phyloP scores from a whole-genome alignment of 2,797 vertebrate genomes.

The Paratrypauchen microcephalus region DNA sequence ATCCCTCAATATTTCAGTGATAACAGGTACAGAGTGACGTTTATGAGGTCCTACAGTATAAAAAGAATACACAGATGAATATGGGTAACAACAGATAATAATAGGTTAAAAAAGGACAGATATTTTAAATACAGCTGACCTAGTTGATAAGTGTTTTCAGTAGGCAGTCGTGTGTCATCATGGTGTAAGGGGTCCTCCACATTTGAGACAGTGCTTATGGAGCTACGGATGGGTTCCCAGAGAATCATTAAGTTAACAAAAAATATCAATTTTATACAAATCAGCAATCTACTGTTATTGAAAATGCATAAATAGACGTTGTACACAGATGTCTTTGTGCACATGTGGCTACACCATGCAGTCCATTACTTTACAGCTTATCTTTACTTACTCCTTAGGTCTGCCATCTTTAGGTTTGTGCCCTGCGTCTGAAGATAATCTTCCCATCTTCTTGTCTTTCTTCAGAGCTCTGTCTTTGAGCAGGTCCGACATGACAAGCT shows the following conservation, averaged over 20 bases:
- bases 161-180: slow-evolving; percentile 63
- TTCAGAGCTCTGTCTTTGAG: slow-evolving; percentile 65
- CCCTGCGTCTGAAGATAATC: slow-evolving; percentile 68
- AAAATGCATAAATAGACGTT: neutral
- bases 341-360: neutral
- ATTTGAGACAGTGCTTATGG: slow-evolving; percentile 76
- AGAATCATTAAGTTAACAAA: neutral
- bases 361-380: too few species aligned
- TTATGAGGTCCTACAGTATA: slow-evolving; percentile 74
- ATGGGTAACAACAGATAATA: neutral
- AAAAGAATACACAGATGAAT: slow-evolving; percentile 14
- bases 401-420: slow-evolving; percentile 68
- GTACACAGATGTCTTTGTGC: neutral
- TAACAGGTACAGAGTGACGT: slow-evolving; percentile 76
- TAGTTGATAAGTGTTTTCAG: slow-evolving; percentile 85
- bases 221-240: slow-evolving; percentile 62
- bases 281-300: neutral
- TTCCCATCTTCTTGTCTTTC: slow-evolving; percentile 71
- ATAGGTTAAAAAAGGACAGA: neutral
- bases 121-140: slow-evolving; percentile 55
- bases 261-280: neutral
- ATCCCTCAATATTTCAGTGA: slow-evolving; percentile 84
- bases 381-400: slow-evolving; percentile 78
- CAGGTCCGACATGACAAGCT: slow-evolving; percentile 71
- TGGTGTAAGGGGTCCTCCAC: slow-evolving; percentile 78